These are phyloP conservation scores for Pseudococcus viburni DNA, from an alignment of 2,888 invertebrate species.

Conservation along the genomic window DNA sequence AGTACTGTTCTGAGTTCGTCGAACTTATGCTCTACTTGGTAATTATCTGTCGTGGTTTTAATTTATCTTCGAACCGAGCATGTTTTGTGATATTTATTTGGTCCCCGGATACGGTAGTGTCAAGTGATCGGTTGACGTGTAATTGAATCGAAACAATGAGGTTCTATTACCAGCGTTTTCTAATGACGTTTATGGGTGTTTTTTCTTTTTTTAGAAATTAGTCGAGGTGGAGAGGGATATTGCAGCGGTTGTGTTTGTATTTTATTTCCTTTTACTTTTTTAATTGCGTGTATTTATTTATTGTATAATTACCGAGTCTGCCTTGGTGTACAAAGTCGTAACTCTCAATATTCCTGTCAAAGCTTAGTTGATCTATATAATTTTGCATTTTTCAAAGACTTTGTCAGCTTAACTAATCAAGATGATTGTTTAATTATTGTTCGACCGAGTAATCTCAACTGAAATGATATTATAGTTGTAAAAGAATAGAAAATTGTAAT, in stretches of 20 bases:
- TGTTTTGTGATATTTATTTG: slow-evolving; percentile 8
- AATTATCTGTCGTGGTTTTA: slow-evolving; percentile 1
- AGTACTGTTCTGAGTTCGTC: background rate
- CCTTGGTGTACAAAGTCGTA: no score
- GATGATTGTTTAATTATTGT: no score
- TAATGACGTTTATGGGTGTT: background rate
- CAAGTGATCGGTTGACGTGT: slow-evolving; percentile 10
- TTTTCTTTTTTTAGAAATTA: background rate
- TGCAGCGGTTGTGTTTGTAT: background rate
- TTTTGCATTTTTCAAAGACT: no score
- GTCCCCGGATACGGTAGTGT: background rate
- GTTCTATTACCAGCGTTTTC: background rate
- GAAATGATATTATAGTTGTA: no score
- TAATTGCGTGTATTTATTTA: background rate
- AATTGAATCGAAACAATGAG: slow-evolving; percentile 15
- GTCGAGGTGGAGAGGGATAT: background rate
- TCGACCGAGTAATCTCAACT: no score
- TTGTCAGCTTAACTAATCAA: no score
- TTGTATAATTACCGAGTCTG: background rate
- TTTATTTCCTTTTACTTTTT: background rate
- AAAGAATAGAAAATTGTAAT: no score
- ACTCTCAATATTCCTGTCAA: no score
- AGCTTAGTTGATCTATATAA: no score
- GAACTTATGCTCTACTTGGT: slow-evolving; percentile 25
- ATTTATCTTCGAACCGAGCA: slow-evolving; percentile 1